Evolutionary conservation across 2,888 invertebrate species (phyloP), one percentile per base, ranked within the genome.

Genomic region (Gisinianus flammeolus): DNA sequence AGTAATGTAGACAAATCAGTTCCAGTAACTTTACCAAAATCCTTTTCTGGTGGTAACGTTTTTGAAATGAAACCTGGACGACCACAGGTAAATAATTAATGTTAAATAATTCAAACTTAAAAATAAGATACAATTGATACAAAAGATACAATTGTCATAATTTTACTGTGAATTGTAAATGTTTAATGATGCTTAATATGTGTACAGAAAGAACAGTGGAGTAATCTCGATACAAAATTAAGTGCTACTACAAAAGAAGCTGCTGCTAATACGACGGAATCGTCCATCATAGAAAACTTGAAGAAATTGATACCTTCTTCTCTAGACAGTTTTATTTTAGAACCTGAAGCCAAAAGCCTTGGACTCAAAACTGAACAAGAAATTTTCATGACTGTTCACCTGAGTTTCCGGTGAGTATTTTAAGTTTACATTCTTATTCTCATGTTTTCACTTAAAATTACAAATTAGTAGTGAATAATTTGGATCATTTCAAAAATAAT

Each of bases 401-500:
- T 77, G 8, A 77, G 77, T 67, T 77, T 77, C 33, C 52, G 67
- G 77, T 77, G 33, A 72, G 58, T 28, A 24, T 3, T 58, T 10
- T 58, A 56, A 56, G 35, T 44, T 44, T 44, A 44, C 19, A 56
- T 56, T 56, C 56, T n/a, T n/a, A n/a, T n/a, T n/a, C n/a, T n/a
- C n/a, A n/a, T n/a, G n/a, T n/a, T n/a, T n/a, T n/a, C n/a, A n/a
- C n/a, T n/a, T n/a, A n/a, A n/a, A n/a, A n/a, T n/a, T n/a, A n/a
- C n/a, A n/a, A n/a, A n/a, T n/a, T n/a, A n/a, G n/a, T n/a, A n/a
- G n/a, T n/a, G n/a, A n/a, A n/a, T n/a, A n/a, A n/a, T n/a, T n/a
- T n/a, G n/a, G n/a, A n/a, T n/a, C n/a, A n/a, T n/a, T n/a, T n/a
- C n/a, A n/a, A n/a, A n/a, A n/a, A n/a, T n/a, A n/a, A n/a, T n/a